These are phyloP conservation scores for Antennarius striatus DNA, from an alignment of 2,113 vertebrate species.

Conservation along the genomic window DNA sequence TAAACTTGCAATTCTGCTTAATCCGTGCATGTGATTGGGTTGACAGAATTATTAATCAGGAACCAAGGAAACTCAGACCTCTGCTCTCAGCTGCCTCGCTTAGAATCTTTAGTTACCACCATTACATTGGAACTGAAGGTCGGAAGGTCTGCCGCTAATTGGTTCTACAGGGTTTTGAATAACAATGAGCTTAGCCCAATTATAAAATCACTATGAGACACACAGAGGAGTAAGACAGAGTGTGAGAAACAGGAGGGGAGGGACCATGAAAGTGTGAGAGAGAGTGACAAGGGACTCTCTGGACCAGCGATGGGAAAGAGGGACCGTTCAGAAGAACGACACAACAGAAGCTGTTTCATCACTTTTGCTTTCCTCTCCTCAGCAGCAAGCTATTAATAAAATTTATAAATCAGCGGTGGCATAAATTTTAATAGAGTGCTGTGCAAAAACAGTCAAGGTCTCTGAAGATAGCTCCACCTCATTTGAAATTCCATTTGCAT, in stretches of 20 bases:
- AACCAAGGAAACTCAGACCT: constrained; percentile 85
- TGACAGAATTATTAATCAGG: constrained; percentile 94
- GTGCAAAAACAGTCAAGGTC: constrained; percentile 78
- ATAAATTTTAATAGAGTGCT: constrained; percentile 86
- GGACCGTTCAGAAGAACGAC: constrained; percentile 49
- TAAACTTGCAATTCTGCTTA: constrained; percentile 87
- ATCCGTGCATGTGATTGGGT: constrained; percentile 83
- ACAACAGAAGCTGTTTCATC: constrained; percentile 57
- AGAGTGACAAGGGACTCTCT: constrained; percentile 33
- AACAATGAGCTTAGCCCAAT: constrained; percentile 82
- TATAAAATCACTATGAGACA: constrained; percentile 75
- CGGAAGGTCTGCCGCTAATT: constrained; percentile 83
- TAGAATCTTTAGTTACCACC: constrained; percentile 75
- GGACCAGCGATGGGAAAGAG: constrained; percentile 49
- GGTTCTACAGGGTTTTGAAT: constrained; percentile 82
- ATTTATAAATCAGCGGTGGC: constrained; percentile 82
- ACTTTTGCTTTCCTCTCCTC: constrained; percentile 62
- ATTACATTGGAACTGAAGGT: constrained; percentile 76
- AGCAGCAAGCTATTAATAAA: constrained; percentile 80
- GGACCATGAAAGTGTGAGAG: constrained; percentile 33
- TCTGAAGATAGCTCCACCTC: constrained; percentile 80
- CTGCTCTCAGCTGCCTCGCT: constrained; percentile 78
- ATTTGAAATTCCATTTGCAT: constrained; percentile 89
- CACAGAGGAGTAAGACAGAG: constrained; percentile 39
- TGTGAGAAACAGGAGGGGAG: constrained; percentile 25